Evolutionary conservation across 1,140 invertebrate genomes (phyloP).

Genomic region (Ctenoplectra terminalis): DNA sequence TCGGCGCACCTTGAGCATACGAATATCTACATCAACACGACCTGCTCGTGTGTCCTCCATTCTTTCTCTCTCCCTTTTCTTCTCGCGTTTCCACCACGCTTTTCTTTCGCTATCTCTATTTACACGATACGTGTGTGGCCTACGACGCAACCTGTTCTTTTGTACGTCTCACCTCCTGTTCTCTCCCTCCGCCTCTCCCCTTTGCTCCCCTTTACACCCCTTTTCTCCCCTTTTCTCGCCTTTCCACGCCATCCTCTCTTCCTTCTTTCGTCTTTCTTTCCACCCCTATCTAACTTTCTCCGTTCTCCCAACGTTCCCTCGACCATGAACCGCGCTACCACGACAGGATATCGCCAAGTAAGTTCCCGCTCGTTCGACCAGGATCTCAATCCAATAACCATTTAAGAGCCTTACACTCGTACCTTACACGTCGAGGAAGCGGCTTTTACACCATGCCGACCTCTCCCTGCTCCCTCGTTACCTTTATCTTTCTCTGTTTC

Average conservation of each 20-base stretch:
- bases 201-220: background rate
- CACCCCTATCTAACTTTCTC: background rate
- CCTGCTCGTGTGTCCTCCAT: background rate
- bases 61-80: background rate
- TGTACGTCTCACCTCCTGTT: constrained; percentile 19
- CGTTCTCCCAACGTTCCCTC: background rate
- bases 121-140: constrained; percentile 47
- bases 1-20: constrained; percentile 49
- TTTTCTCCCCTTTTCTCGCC: background rate
- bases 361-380: constrained; percentile 66
- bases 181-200: background rate
- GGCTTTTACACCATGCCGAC: constrained; percentile 61
- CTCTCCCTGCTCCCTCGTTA: background rate
- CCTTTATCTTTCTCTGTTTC: background rate
- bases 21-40: constrained; percentile 55
- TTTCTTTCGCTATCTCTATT: constrained; percentile 30
- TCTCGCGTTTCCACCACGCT: background rate
- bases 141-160: constrained; percentile 52
- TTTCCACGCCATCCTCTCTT: background rate
- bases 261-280: background rate
- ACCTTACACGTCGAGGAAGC: constrained; percentile 67
- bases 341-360: constrained; percentile 70
- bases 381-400: constrained; percentile 71
- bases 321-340: constrained; percentile 52
- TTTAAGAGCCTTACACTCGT: constrained; percentile 70